Conservation (phyloP, 2,113 vertebrate genomes). For the Gasterosteus aculeatus region DNA sequence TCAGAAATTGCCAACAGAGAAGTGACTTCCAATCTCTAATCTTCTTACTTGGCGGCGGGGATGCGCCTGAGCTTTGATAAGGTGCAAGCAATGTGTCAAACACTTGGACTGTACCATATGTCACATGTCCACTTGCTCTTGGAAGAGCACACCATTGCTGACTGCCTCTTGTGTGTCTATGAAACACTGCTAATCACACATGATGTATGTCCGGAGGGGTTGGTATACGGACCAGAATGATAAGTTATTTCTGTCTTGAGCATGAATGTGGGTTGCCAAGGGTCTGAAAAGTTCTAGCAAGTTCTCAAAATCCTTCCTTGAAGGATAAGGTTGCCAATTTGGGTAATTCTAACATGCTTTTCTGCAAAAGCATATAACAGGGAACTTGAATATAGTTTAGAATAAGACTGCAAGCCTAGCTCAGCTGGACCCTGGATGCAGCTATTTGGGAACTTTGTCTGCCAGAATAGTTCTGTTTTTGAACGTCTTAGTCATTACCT, state of each 20-base stretch:
- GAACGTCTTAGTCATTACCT: too few relatives aligned
- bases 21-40: conserved; percentile 56
- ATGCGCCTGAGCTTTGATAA: conserved; percentile 43
- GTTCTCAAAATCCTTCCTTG: too few relatives aligned
- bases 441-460: too few relatives aligned
- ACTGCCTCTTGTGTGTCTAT: conserved; percentile 2
- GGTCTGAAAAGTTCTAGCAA: too few relatives aligned
- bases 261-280: not conserved
- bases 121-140: conserved; percentile 32
- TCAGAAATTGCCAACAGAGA: conserved; percentile 25
- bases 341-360: too few relatives aligned
- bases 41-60: conserved; percentile 39
- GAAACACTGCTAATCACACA: not conserved
- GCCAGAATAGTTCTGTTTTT: too few relatives aligned
- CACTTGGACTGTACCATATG: conserved; percentile 32
- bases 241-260: not conserved
- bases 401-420: too few relatives aligned
- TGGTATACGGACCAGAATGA: not conserved
- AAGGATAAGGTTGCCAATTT: too few relatives aligned
- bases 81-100: conserved; percentile 28
- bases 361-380: too few relatives aligned
- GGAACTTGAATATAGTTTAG: too few relatives aligned
- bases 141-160: not conserved
- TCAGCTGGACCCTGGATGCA: too few relatives aligned
- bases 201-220: not conserved